Conservation (phyloP, 2,888 invertebrate genomes). For the Melangyna quadrimaculata region DNA sequence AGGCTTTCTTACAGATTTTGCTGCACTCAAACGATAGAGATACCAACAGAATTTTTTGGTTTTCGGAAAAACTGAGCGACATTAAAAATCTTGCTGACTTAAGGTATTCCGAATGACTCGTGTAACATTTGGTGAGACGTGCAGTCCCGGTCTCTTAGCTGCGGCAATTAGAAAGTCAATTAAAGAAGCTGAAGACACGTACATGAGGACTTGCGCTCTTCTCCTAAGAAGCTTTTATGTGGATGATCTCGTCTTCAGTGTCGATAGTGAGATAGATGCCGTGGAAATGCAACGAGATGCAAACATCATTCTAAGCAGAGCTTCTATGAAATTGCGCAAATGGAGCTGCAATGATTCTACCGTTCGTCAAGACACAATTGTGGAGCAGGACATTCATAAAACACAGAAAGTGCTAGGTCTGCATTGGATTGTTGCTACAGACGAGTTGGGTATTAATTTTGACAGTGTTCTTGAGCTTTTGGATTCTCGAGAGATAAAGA, state of each 20-base stretch:
- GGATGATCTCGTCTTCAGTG: too few species aligned
- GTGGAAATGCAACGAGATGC: too few species aligned
- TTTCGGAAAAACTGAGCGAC: conserved; percentile 19
- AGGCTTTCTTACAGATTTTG: conserved; percentile 19
- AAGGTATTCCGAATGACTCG: conserved; percentile 30
- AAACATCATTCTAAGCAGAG: too few species aligned
- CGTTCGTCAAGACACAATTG: neutral
- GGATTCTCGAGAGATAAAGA: neutral
- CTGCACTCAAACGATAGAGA: conserved; percentile 12
- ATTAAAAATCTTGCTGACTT: too few species aligned
- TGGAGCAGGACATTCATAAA: neutral
- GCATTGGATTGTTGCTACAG: conserved; percentile 15
- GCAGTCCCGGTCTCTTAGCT: too few species aligned
- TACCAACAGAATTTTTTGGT: conserved; percentile 19
- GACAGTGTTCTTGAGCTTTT: neutral
- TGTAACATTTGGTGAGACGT: too few species aligned
- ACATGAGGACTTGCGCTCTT: conserved; percentile 37
- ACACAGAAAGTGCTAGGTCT: conserved; percentile 26
- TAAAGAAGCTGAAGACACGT: conserved; percentile 5
- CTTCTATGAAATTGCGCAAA: too few species aligned
- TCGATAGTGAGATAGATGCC: too few species aligned
- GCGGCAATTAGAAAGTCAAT: conserved; percentile 15
- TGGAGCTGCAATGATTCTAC: conserved; percentile 5
- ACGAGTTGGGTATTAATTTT: conserved; percentile 19
- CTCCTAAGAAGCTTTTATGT: too few species aligned